Conservation (phyloP, 2,113 vertebrate genomes). For the Columba janthina region DNA sequence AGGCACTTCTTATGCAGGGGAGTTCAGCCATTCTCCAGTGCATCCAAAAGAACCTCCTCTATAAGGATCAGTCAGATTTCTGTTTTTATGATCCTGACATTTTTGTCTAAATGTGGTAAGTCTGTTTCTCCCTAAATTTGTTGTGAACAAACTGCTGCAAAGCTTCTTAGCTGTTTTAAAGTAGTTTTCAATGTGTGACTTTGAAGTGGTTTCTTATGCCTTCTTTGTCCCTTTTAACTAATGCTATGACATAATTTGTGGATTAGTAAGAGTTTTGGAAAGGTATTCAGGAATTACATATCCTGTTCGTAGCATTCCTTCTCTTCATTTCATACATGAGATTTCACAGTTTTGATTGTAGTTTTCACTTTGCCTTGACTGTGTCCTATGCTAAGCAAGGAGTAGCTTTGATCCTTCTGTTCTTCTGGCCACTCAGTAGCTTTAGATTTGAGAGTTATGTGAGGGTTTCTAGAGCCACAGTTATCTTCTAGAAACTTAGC, state of each 20-base stretch:
- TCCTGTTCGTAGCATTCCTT: background rate
- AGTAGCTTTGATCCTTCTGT: background rate
- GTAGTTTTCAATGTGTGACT: background rate
- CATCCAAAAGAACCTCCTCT: background rate
- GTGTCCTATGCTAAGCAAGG: fast-evolving
- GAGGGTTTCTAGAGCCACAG: background rate
- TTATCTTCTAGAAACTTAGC: background rate
- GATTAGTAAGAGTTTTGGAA: background rate
- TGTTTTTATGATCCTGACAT: background rate
- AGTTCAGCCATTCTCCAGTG: background rate
- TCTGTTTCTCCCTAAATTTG: background rate
- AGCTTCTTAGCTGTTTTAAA: background rate
- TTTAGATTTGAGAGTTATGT: background rate
- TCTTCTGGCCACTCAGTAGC: background rate
- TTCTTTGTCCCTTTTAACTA: background rate
- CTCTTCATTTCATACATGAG: background rate
- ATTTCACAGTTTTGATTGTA: background rate
- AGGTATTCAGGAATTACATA: background rate
- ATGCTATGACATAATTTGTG: background rate
- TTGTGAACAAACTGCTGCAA: background rate
- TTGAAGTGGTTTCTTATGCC: background rate
- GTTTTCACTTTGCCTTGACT: background rate
- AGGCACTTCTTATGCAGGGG: background rate
- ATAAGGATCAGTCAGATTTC: background rate
- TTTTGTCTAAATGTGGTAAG: background rate